Evolutionary conservation across 2,888 invertebrate genomes (phyloP), one percentile per base, ranked within the genome.

Genomic region (Hemicrepidius hirtus): DNA sequence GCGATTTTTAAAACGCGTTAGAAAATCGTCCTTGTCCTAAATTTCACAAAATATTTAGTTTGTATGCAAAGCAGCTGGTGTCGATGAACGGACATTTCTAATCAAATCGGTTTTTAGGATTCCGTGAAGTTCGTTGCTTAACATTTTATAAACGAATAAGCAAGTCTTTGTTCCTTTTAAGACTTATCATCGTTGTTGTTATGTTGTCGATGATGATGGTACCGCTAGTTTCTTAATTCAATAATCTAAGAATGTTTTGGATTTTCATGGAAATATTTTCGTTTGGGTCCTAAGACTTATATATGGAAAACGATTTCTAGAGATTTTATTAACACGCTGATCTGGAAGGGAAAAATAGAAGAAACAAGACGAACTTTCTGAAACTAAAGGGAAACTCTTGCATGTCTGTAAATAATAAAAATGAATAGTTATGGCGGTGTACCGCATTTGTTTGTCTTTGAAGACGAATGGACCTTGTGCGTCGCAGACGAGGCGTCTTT

Each of bases 401-500:
- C 32, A 53, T 28, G 28, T 53, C 13, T 32, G 53, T 53, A 13
- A n/a, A n/a, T 12, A 16, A 24, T 5, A 24, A 21, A 53, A 32
- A 53, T 53, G 13, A 53, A 53, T 53, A 24, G 53, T 28, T 21
- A 49, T 9, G n/a, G 28, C 32, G n/a, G 3, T 1, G 37, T 57
- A 35, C 16, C 16, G 18, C 32, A 57, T 35, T 57, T 35, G 18
- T 57, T 35, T 35, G 32, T 32, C 32, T 35, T 20, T 10, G 57
- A 62, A 62, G 62, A 53, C n/a, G 24, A 68, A 68, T 49, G 49
- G 49, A 18, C 40, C 24, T 16, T 50, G 37, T 60, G 71, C 60
- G 53, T 64, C 55, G 60, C 24, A 71, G 60, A 59, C 60, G 66
- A 72, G 68, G 67, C 79, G 76, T 80, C 79, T 80, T 79, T 81